Percentiles rank a stretch among this genome's conserved stretches.
Evolutionary conservation across 2,888 invertebrate genomes (phyloP).

Genomic region (Opisthograptis luteolata): DNA sequence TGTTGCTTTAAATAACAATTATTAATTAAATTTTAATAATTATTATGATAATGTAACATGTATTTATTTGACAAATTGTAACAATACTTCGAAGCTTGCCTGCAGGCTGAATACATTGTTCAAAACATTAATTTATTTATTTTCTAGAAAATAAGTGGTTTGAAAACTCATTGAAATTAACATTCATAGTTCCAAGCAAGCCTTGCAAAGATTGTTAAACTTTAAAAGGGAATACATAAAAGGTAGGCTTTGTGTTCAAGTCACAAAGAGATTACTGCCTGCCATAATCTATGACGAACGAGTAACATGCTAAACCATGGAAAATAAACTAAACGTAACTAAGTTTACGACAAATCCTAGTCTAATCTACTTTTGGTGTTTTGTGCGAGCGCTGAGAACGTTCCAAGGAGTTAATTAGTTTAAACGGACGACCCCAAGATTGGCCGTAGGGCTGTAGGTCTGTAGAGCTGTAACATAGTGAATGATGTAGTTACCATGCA

Average conservation of each 20-base stretch:
- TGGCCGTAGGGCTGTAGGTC: conserved; percentile 25
- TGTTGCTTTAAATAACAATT: too few species aligned
- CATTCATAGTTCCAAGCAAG: conserved; percentile 24
- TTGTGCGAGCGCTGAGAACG: conserved; percentile 27
- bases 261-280: conserved; percentile 33
- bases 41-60: too few species aligned
- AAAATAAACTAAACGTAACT: conserved; percentile 31
- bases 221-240: conserved; percentile 33
- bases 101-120: too few species aligned
- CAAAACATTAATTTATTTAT: too few species aligned
- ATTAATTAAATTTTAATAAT: too few species aligned
- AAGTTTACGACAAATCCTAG: conserved; percentile 39
- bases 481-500: conserved; percentile 7
- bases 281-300: not conserved
- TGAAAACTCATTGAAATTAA: conserved; percentile 17
- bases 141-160: too few species aligned
- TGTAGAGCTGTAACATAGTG: conserved; percentile 20
- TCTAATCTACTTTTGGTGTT: conserved; percentile 39
- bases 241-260: conserved; percentile 29
- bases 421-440: conserved; percentile 34
- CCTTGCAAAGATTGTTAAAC: conserved; percentile 31
- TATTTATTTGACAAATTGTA: too few species aligned
- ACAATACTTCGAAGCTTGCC: too few species aligned
- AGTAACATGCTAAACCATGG: conserved; percentile 15
- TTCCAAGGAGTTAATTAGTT: conserved; percentile 46